Evolutionary conservation across 1,140 invertebrate genomes (phyloP).

Genomic region (Caerostris extrusa): DNA sequence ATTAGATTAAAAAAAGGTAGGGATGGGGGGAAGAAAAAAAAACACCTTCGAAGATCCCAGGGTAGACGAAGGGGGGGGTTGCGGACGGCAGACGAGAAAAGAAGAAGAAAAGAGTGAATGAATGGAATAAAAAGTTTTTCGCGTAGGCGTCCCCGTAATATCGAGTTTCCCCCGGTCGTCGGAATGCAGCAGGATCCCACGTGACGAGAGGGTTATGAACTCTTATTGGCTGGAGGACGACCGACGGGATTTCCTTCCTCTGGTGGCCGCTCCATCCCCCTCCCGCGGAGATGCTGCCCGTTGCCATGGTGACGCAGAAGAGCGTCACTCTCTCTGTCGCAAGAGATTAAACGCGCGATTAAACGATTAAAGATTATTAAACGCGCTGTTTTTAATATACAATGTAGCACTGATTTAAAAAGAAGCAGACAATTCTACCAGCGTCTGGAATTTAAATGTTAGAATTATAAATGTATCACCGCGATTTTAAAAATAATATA

Average conservation of each 20-base stretch:
- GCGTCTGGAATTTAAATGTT: no score
- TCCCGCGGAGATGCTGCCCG: not conserved
- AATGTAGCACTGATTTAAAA: no score
- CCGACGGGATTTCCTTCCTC: slow-evolving; percentile 70
- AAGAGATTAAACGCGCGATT: no score
- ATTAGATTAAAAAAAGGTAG: slow-evolving; percentile 34
- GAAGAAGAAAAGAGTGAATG: not conserved
- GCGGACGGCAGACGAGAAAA: not conserved
- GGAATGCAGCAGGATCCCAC: slow-evolving; percentile 69
- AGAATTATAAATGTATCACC: no score
- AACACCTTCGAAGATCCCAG: not conserved
- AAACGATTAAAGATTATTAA: no score
- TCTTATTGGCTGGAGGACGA: slow-evolving; percentile 69
- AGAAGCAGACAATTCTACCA: no score
- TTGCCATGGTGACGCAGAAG: slow-evolving; percentile 36
- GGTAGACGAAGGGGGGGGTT: not conserved
- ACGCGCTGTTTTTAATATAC: no score
- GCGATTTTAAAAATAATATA: no score
- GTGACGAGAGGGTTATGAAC: slow-evolving; percentile 76
- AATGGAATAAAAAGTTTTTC: slow-evolving; percentile 13
- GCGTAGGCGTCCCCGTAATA: slow-evolving; percentile 69
- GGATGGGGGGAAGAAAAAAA: not conserved
- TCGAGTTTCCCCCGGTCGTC: slow-evolving; percentile 66
- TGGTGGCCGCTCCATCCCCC: not conserved
- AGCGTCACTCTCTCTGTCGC: not conserved